phyloP scores from a whole-genome alignment of 2,797 vertebrate genomes.

The Lacerta bilineata region DNA sequence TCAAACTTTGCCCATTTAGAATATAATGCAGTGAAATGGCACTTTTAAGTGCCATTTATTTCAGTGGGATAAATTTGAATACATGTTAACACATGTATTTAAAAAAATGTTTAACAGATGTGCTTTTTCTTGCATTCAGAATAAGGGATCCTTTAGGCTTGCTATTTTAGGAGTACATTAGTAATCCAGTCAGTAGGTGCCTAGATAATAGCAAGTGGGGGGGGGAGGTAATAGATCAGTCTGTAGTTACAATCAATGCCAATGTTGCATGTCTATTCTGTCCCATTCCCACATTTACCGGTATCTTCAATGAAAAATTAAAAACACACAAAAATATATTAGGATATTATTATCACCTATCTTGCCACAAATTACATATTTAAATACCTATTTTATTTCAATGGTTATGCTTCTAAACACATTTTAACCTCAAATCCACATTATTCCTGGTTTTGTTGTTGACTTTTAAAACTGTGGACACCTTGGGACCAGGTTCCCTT shows the following conservation, averaged over 20 bases:
- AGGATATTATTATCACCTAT: too few relatives aligned
- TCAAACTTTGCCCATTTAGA: slow-evolving; percentile 10
- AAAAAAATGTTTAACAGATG: neutral
- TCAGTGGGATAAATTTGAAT: neutral
- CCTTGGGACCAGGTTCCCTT: too few relatives aligned
- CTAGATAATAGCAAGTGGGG: neutral
- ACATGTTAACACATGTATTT: slow-evolving; percentile 1
- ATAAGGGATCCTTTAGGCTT: neutral
- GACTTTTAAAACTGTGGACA: too few relatives aligned
- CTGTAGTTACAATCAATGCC: neutral
- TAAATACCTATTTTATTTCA: too few relatives aligned
- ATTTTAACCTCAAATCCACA: too few relatives aligned
- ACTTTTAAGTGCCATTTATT: slow-evolving; percentile 9
- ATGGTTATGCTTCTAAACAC: too few relatives aligned
- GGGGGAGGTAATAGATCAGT: neutral
- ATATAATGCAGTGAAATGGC: slow-evolving; percentile 5
- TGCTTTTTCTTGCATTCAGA: neutral
- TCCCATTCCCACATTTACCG: too few relatives aligned
- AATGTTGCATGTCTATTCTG: too few relatives aligned
- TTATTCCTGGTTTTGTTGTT: too few relatives aligned
- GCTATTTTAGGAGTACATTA: neutral
- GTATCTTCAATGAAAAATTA: too few relatives aligned
- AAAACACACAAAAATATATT: too few relatives aligned
- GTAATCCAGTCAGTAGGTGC: neutral
- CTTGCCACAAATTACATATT: too few relatives aligned